Base-by-base conservation (phyloP, 2,113 vertebrate genomes). In the Eolophus roseicapilla region DNA sequence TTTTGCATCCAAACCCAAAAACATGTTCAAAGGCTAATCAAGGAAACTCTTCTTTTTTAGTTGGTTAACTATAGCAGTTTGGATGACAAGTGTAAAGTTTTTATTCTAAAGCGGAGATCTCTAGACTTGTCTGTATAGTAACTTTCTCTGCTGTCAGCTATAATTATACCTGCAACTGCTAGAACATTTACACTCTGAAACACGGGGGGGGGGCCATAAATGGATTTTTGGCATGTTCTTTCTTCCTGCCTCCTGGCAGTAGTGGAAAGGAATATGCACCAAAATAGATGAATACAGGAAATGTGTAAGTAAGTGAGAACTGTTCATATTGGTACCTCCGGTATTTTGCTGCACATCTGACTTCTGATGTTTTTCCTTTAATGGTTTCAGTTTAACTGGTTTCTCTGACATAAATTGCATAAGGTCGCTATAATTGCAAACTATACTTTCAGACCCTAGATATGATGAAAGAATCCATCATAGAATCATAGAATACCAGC, bases 151-250 rank as follows among this genome's bases (percentile, higher is more conserved):
- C 57, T 93, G 80, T 82, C 82, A 92, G 62, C 74, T 94, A 82
- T 94, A 94, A 93, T 96, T 96, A 79, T 64, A 81, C 82, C 73
- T 78, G 43, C 0, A 31, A 49, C 65, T 70, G 88, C 71, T 96
- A 53, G 83, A 93, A 87, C 86, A 67, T 76, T 92, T 91, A 65
- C 69, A 76, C 41, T 76, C 57, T 0, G 13, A 59, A 91, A 70
- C n/a, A 20, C 20, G 15, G 49, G 47, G 35, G 47, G 35, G 52
- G 55, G 86, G 17, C 35, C 33, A 1, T 60, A 78, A 87, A 67
- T 78, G 39, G n/a, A 57, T 86, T 89, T 94, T 69, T 92, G 69
- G 69, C 81, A 15, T 79, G 41, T 79, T 87, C 31, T 71, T 86
- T 69, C 84, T 93, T 88, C 14, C 65, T 95, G 57, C 69, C 67